phyloP scores from a whole-genome alignment of 2,888 invertebrate species.

The Lumbricus terrestris region DNA sequence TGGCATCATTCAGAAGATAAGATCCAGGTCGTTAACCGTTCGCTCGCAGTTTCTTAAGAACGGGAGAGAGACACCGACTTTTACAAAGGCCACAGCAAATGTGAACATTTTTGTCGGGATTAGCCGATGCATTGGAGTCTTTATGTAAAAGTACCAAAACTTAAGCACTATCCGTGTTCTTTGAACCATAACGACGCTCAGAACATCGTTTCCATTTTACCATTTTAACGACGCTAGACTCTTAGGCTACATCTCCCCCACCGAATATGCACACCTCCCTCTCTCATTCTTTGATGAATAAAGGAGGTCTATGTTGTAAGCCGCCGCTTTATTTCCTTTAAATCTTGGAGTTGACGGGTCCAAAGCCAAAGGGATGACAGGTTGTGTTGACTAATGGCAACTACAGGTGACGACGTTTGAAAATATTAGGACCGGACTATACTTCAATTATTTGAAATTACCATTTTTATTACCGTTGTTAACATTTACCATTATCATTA shows the following conservation, averaged over 20 bases:
- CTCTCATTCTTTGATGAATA: background rate
- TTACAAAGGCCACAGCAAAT: background rate
- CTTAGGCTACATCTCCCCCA: background rate
- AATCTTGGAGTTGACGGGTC: background rate
- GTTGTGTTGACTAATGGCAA: background rate
- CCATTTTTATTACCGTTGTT: background rate
- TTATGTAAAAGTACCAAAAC: background rate
- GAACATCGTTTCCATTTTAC: background rate
- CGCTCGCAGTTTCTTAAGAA: background rate
- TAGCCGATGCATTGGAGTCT: background rate
- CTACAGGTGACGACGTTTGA: too few species aligned
- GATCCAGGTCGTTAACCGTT: background rate
- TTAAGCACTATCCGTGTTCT: background rate
- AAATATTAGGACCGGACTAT: too few species aligned
- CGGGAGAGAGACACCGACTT: background rate
- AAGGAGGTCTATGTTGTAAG: background rate
- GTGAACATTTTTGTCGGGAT: background rate
- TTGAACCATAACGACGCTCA: background rate
- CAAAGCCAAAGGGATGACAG: background rate
- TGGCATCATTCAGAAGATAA: background rate
- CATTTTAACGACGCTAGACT: background rate
- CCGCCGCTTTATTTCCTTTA: background rate
- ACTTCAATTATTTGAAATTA: too few species aligned
- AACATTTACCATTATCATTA: too few species aligned
- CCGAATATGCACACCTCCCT: background rate